Evolutionary conservation across 2,113 vertebrate genomes (phyloP), one percentile per base, ranked within the genome.

Genomic region (Furnarius figulus): DNA sequence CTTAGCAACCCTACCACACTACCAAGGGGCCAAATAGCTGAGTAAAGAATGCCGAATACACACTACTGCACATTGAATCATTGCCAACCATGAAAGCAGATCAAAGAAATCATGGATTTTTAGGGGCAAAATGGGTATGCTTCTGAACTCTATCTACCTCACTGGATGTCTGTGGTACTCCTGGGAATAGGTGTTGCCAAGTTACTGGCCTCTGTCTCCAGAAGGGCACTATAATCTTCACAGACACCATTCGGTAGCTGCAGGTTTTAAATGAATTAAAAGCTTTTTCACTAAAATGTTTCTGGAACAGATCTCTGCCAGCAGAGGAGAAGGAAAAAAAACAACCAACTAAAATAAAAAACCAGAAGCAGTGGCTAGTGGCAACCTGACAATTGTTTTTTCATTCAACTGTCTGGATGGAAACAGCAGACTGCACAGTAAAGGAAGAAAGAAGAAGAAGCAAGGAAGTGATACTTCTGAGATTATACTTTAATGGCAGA

Each of bases 191-290:
- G 66, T 87, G 85, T 66, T 97, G 96, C 96, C 92, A 96, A 96
- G 93, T 87, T 96, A 96, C 95, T 95, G 93, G 90, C 65, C 73
- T 89, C 24, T 47, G 70, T 88, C 91, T 98, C 96, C 88, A 96
- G 61, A 55, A 97, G 81, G 89, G 52, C 92, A 96, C 12, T 12
- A 86, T 86, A 62, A 89, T 91, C 93, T 97, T 84, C 93, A 94
- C 81, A 93, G 93, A 90, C 85, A 94, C 85, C 87, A 59, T 53
- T 89, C 16, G 1, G 66, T 67, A 97, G 87, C 47, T 77, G 70
- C 76, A 95, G 72, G 81, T 95, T 96, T 95, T 93, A 97, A 97
- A 95, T 71, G 71, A 96, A 97, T 94, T 96, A 95, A 95, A 96
- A 90, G 79, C 79, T 95, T 95, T 95, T 89, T 84, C 76, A 92